Evolutionary conservation across 2,888 invertebrate species (phyloP).

Genomic region (Rotaria macrura): DNA sequence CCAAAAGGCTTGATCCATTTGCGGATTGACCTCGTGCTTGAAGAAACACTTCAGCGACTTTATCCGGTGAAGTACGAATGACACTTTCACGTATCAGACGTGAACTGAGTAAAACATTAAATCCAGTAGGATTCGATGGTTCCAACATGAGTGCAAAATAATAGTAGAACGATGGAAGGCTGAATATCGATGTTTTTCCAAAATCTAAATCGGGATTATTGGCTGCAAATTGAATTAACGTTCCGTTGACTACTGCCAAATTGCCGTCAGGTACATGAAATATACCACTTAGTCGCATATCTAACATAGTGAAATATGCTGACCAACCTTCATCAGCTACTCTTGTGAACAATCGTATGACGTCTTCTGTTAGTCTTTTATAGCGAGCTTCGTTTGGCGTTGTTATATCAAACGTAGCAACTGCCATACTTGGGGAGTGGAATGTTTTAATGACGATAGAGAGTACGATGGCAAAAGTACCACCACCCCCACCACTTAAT

Average conservation of each 20-base stretch:
- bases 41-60: neutral
- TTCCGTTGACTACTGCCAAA: neutral
- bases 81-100: neutral
- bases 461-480: constrained; percentile 36
- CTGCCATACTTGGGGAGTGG: neutral
- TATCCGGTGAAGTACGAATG: neutral
- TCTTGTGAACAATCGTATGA: neutral
- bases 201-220: neutral
- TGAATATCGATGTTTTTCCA: neutral
- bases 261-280: neutral
- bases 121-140: neutral
- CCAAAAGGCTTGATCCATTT: neutral
- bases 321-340: neutral
- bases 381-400: neutral
- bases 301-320: neutral
- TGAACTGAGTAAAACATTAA: neutral
- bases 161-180: neutral
- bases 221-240: neutral
- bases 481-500: constrained; percentile 37
- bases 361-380: neutral
- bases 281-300: neutral
- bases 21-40: neutral
- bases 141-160: neutral
- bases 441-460: neutral
- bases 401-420: neutral